Base-by-base conservation (phyloP, 2,888 invertebrate genomes). In the Bombylius major region DNA sequence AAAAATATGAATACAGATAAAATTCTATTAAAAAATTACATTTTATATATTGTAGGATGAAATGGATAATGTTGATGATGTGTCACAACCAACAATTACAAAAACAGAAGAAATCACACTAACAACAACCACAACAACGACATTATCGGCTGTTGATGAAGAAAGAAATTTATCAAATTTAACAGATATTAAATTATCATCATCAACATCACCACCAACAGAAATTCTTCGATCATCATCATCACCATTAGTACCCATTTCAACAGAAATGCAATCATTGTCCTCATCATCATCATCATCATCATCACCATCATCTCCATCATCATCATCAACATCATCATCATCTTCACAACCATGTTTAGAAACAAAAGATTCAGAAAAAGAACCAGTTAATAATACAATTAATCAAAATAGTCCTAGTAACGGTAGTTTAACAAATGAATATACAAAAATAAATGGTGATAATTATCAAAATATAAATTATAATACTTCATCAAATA, bases 371-470 rank as follows among this genome's bases (percentile, higher is more conserved):
- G 5, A 7, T 36, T 36, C 34, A 7, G 34, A 36, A 7, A 36
- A 36, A 7, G 34, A 36, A 36, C 5, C 8, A 36, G 23, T 45
- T 45, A 39, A 39, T 39, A 44, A 47, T 14, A 47, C 32, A 31
- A 47, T 32, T 32, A 11, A 47, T 5, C 23, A 23, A 23, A 23
- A 23, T 23, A 23, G 23, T 23, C 23, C 23, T 23, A 23, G 23
- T 23, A 23, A 23, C 3, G 23, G 23, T 23, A 23, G 23, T 23
- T 23, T 23, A 23, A 23, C 23, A 23, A 12, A 47, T 47, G n/a
- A 42, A 42, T 39, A 51, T 32, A 39, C 51, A 33, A 55, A 55
- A 51, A 32, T 55, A 23, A 55, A 55, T 36, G 55, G 55, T 14
- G 55, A 55, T 51, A 34, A 55, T 46, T 5, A 12, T 9, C 44